A percentile compares a stretch with the other conserved stretches of the same genome.
These are phyloP conservation scores for Aleiodes leptofemur DNA, from an alignment of 2,888 invertebrate genomes.

Conservation along the genomic window DNA sequence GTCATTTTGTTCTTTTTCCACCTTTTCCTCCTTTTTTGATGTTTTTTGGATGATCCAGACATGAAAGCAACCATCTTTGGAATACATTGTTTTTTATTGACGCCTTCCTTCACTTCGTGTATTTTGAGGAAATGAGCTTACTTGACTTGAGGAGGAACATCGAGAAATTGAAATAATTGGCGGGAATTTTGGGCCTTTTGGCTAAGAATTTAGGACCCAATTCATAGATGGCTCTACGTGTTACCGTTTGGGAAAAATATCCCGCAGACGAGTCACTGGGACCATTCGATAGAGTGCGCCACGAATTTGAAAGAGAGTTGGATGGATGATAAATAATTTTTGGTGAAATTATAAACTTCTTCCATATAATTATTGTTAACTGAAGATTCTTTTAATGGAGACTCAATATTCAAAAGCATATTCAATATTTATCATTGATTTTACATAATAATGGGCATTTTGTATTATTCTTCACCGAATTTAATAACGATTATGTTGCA, in stretches of 20 bases:
- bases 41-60: neutral
- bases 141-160: slow-evolving; percentile 38
- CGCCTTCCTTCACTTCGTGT: neutral
- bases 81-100: neutral
- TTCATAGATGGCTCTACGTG: slow-evolving; percentile 57
- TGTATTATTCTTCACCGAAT: too few relatives aligned
- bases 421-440: too few relatives aligned
- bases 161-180: neutral
- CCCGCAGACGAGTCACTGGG: too few relatives aligned
- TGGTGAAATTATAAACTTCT: too few relatives aligned
- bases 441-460: too few relatives aligned
- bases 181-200: slow-evolving; percentile 41
- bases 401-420: too few relatives aligned
- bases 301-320: neutral
- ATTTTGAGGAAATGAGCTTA: slow-evolving; percentile 2
- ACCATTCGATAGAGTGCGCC: neutral
- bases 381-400: too few relatives aligned
- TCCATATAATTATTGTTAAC: too few relatives aligned
- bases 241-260: neutral
- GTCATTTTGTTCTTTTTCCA: slow-evolving; percentile 2
- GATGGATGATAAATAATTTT: too few relatives aligned
- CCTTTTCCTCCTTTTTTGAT: slow-evolving; percentile 1
- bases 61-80: slow-evolving; percentile 16
- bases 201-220: neutral
- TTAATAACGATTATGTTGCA: too few relatives aligned